Base-by-base conservation (phyloP, 2,888 invertebrate species). In the Amphimallon solstitiale region DNA sequence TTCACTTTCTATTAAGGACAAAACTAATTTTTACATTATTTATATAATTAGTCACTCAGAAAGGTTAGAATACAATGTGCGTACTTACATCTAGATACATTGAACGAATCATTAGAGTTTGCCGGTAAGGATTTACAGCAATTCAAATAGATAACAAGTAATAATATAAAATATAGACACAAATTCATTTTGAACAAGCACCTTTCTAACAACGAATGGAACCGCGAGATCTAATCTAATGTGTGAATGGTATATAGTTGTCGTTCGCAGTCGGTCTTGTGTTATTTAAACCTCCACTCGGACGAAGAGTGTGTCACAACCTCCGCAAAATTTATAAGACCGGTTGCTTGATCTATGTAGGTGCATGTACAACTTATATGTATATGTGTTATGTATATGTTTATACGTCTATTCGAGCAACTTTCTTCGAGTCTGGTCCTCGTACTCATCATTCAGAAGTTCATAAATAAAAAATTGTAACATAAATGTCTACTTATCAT, bases 31-130 rank as follows among this genome's bases (percentile, higher is more conserved):
- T 51, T 34, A 9, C 9, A 10, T 62, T 37, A 34, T 37, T 5
- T 29, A 29, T 7, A 29, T 5, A 23, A 23, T 4, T 23, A n/a
- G n/a, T n/a, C n/a, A n/a, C n/a, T n/a, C n/a, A 29, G 2, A 29
- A 29, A 29, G 5, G 1, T 29, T 7, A 29, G 23, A 23, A n/a
- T n/a, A n/a, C n/a, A 40, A 43, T 6, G 9, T 23, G 35, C 5
- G 60, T 64, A 71, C 71, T 71, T 68, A 71, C 71, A 69, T 51
- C 68, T 54, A 9, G 67, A 67, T 23, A 65, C 67, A 40, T 69
- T 70, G 9, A 66, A 64, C 1, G 68, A 67, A 63, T 67, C 65
- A 49, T 68, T 59, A 15, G 23, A 65, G 63, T 67, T 68, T 21
- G 52, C 62, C 12, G 66, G 68, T 56, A 63, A 65, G 10, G 69